These are phyloP conservation scores for Balanococcus diminutus DNA, from an alignment of 2,888 invertebrate species.

Conservation along the genomic window DNA sequence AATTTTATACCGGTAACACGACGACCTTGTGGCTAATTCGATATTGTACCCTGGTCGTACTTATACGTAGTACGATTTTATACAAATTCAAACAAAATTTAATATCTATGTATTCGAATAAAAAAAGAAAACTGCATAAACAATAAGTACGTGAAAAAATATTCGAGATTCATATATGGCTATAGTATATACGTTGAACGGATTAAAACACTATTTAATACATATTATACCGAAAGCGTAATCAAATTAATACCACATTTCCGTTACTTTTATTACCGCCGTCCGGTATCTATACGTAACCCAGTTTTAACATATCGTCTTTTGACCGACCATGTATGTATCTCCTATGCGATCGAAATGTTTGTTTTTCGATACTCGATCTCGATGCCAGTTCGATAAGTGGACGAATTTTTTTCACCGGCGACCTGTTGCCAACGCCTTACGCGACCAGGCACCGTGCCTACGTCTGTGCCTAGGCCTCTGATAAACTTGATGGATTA, in stretches of 20 bases:
- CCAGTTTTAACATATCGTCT: slow-evolving; percentile 36
- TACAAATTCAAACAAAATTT: neutral
- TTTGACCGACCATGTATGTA: neutral
- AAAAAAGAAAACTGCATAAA: neutral
- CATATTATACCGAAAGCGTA: neutral
- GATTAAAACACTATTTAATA: slow-evolving; percentile 27
- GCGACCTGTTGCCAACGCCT: neutral
- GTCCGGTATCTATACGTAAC: slow-evolving; percentile 45
- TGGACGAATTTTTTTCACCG: neutral
- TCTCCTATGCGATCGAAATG: neutral
- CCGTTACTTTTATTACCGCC: slow-evolving; percentile 52
- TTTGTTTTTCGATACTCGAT: neutral
- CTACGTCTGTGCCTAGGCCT: neutral
- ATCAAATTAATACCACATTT: slow-evolving; percentile 50
- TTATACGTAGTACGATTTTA: neutral
- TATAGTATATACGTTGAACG: neutral
- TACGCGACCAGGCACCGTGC: neutral
- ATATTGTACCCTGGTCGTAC: neutral
- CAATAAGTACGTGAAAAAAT: neutral
- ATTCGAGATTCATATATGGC: neutral
- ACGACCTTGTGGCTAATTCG: neutral
- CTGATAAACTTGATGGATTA: slow-evolving; percentile 1
- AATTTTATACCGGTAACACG: neutral
- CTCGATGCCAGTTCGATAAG: neutral
- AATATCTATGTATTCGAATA: neutral